Conservation (phyloP, 2,113 vertebrate species). For the Vanacampus margaritifer region DNA sequence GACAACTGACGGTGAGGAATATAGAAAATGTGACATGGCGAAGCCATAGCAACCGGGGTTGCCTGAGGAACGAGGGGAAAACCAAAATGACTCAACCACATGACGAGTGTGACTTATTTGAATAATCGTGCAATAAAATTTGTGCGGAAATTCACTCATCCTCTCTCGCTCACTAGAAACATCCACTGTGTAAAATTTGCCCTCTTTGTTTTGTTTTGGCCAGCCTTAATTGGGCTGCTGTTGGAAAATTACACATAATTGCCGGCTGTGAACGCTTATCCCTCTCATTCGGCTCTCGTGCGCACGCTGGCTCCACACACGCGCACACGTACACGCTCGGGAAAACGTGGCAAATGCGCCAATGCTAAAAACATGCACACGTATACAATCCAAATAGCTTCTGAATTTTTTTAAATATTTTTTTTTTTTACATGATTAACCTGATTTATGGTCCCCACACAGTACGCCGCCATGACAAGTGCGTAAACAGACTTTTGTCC, state of each 20-base stretch:
- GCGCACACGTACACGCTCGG: background rate
- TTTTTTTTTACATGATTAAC: background rate
- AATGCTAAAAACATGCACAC: background rate
- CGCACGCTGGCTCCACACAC: slow-evolving; percentile 34
- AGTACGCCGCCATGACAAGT: background rate
- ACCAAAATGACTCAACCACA: slow-evolving; percentile 31
- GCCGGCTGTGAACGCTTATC: slow-evolving; percentile 72
- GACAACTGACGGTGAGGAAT: background rate
- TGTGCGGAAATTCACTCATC: slow-evolving; percentile 17
- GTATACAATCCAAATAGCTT: background rate
- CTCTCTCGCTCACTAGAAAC: slow-evolving; percentile 17
- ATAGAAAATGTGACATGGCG: background rate
- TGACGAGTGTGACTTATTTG: slow-evolving; percentile 42
- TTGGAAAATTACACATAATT: slow-evolving; percentile 77
- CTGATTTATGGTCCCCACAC: background rate
- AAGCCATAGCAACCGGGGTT: slow-evolving; percentile 24
- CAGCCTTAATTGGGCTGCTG: slow-evolving; percentile 71
- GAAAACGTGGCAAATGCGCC: background rate
- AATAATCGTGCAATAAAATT: slow-evolving; percentile 6
- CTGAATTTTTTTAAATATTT: background rate
- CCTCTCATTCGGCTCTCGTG: slow-evolving; percentile 57
- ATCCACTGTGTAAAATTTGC: slow-evolving; percentile 63
- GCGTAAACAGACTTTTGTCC: background rate
- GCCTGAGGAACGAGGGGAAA: slow-evolving; percentile 14
- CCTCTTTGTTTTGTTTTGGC: slow-evolving; percentile 72